phyloP scores from a whole-genome alignment of 1,140 invertebrate species.

The Battus philenor region DNA sequence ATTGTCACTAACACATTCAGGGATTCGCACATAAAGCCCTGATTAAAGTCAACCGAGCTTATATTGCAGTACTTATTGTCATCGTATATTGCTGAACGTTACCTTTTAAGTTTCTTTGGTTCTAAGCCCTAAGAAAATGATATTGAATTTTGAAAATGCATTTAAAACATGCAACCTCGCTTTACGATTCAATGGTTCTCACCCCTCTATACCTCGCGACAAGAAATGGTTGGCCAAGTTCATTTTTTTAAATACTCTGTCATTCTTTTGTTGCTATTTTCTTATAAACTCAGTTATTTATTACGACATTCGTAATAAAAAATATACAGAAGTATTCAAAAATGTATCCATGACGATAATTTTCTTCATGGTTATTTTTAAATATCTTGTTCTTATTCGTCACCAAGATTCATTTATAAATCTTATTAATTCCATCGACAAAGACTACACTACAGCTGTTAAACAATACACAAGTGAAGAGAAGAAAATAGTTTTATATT shows the following conservation, averaged over 20 bases:
- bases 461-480: slow-evolving; percentile 23
- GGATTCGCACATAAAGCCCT: neutral
- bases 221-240: slow-evolving; percentile 26
- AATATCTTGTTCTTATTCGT: slow-evolving; percentile 26
- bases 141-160: slow-evolving; percentile 24
- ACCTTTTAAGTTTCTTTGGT: neutral
- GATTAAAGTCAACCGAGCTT: neutral
- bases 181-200: slow-evolving; percentile 24
- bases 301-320: slow-evolving; percentile 26
- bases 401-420: slow-evolving; percentile 19
- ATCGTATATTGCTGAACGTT: neutral
- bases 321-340: slow-evolving; percentile 34
- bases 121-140: neutral
- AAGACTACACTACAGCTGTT: slow-evolving; percentile 25
- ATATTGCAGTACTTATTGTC: neutral
- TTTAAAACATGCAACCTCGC: slow-evolving; percentile 25
- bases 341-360: slow-evolving; percentile 35
- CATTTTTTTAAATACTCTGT: slow-evolving; percentile 16
- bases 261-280: slow-evolving; percentile 18
- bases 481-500: slow-evolving; percentile 24
- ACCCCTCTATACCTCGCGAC: slow-evolving; percentile 20
- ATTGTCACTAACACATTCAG: slow-evolving; percentile 4
- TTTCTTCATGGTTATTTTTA: slow-evolving; percentile 26
- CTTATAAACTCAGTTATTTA: slow-evolving; percentile 29
- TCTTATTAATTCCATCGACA: slow-evolving; percentile 23